Percentiles rank a stretch among this genome's conserved stretches.
These are phyloP conservation scores for Danionella cerebrum DNA, from an alignment of 2,113 vertebrate species.

Conservation along the genomic window DNA sequence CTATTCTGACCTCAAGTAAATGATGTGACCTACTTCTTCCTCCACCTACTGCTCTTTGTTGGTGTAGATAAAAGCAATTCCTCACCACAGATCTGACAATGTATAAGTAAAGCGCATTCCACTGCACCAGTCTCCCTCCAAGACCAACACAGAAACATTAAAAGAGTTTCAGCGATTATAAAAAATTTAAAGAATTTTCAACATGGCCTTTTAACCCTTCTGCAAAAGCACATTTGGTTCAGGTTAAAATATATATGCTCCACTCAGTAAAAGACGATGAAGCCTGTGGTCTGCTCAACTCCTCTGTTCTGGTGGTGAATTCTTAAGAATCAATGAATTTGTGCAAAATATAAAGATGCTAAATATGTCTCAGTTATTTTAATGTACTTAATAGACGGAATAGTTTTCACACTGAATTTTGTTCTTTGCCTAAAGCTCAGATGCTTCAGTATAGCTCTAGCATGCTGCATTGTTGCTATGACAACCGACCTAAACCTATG, in stretches of 20 bases:
- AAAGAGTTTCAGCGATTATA: constrained; percentile 70
- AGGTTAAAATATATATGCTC: constrained; percentile 63
- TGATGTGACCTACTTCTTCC: constrained; percentile 43
- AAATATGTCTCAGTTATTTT: not conserved
- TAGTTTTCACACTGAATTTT: not conserved
- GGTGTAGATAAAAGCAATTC: constrained; percentile 33
- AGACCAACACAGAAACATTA: constrained; percentile 53
- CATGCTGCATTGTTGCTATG: constrained; percentile 73
- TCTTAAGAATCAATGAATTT: not conserved
- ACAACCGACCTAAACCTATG: constrained; percentile 71
- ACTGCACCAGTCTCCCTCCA: constrained; percentile 39
- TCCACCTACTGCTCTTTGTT: constrained; percentile 24
- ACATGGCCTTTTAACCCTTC: constrained; percentile 61
- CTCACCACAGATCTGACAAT: constrained; percentile 33
- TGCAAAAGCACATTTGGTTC: constrained; percentile 50
- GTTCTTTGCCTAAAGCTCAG: constrained; percentile 45
- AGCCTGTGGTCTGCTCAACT: constrained; percentile 34
- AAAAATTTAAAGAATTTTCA: constrained; percentile 68
- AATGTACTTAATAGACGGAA: not conserved
- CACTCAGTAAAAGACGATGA: constrained; percentile 28
- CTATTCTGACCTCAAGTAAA: constrained; percentile 27
- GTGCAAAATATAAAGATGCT: not conserved
- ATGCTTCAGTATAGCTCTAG: constrained; percentile 53
- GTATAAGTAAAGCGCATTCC: constrained; percentile 35
- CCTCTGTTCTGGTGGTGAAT: not conserved